Conservation (phyloP, 2,113 vertebrate genomes). For the Piliocolobus tephrosceles region DNA sequence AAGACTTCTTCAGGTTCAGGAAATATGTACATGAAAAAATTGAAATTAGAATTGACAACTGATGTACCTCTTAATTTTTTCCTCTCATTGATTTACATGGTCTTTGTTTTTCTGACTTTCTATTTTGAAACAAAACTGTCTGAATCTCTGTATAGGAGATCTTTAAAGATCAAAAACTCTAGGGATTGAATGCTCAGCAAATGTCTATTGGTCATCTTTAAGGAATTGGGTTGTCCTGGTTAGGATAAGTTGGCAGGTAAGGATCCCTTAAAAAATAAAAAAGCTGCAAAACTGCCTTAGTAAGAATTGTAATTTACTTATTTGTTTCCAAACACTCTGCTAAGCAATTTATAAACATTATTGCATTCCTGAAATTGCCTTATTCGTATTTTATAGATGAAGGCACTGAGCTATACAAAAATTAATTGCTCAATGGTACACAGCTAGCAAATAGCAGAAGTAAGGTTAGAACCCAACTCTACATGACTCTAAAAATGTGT, state of each 20-base stretch:
- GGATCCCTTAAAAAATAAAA: not conserved
- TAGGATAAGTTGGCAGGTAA: not conserved
- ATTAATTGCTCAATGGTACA: not conserved
- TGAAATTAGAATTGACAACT: constrained; percentile 22
- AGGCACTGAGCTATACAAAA: not conserved
- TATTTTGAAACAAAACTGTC: not conserved
- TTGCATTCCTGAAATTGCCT: not conserved
- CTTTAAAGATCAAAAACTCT: not conserved
- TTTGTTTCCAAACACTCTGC: not conserved
- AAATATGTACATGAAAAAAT: not conserved
- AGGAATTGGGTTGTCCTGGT: not conserved
- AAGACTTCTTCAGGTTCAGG: not conserved
- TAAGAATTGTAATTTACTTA: not conserved
- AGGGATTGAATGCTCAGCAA: not conserved
- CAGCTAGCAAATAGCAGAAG: not conserved
- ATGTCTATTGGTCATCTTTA: not conserved
- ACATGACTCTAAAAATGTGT: not conserved
- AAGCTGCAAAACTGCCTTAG: not conserved
- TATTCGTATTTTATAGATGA: not conserved
- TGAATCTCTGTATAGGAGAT: not conserved
- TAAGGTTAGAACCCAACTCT: not conserved
- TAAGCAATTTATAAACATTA: not conserved
- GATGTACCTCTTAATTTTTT: not conserved
- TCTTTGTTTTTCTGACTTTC: not conserved
- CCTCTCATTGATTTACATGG: not conserved